Base-by-base conservation (phyloP, 2,888 invertebrate species). In the Ypsolopha scabrella region DNA sequence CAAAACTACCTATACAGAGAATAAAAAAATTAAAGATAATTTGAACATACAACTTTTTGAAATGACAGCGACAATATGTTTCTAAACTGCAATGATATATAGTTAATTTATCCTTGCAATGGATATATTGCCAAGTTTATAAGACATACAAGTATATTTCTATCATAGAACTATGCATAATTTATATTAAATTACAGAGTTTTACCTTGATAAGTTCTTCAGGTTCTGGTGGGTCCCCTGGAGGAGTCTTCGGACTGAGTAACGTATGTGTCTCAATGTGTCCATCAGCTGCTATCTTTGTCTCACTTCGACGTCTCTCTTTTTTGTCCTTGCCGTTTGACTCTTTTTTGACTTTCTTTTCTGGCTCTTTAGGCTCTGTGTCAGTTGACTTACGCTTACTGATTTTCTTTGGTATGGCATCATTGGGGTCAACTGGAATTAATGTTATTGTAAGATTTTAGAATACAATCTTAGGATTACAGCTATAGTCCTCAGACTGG, bases 171-270 rank as follows among this genome's bases (percentile, higher is more conserved):
- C 24, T 24, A 24, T 24, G 24, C 4, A 24, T 4, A 24, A 24
- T 24, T 24, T 24, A 4, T 24, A 24, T 3, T 24, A 24, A 24
- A 24, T 24, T 24, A 24, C 24, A 36, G 24, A n/a, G 41, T 50
- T 46, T 55, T 54, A 91, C 91, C 83, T 94, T 95, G 55, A 98
- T 93, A 36, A 98, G 88, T 65, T 97, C 96, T 67, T 98, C 97
- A 0, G 97, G 94, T 80, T 98, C 96, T 1, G 96, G 96, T 1
- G 96, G 94, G 68, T 96, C 96, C 1, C 93, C 93, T 0, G 91
- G 91, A 0, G 94, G 94, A 7, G 93, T 90, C 63, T 90, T 91
- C 0, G 95, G 95, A 66, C 95, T 94, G 51, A 94, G 82, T 14
- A 92, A 93, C 3, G 91, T 90, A 64, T 93, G 93, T 0, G 92